A percentile compares a stretch with the other conserved stretches of the same genome.
phyloP scores from a whole-genome alignment of 92 coral and sea anemone genomes.

The Epizoanthus fatuus region DNA sequence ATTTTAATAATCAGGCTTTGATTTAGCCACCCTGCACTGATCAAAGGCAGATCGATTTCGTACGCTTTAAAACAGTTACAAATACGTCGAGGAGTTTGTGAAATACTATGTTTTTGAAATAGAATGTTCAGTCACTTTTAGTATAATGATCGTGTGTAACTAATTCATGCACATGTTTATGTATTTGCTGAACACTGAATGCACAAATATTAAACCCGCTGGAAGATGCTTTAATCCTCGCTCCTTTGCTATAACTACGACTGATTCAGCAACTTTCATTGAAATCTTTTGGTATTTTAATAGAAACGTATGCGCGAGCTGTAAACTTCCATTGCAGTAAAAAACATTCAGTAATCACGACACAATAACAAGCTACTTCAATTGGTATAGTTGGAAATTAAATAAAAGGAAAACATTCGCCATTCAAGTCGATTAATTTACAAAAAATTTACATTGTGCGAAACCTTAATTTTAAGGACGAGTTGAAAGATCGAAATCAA shows the following conservation, averaged over 20 bases:
- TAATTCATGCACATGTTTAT: constrained; percentile 43
- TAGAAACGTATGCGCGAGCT: background rate
- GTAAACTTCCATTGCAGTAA: background rate
- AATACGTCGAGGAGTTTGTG: no score
- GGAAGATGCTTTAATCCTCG: constrained; percentile 8
- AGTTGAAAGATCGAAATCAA: no score
- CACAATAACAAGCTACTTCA: no score
- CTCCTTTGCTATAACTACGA: constrained; percentile 20
- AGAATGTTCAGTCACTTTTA: background rate
- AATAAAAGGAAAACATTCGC: no score
- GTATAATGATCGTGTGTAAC: background rate
- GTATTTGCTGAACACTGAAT: background rate
- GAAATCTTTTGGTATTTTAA: background rate
- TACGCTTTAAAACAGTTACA: no score
- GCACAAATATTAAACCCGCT: background rate
- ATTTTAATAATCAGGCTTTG: constrained; percentile 26
- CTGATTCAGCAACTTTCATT: background rate
- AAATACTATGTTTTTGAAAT: background rate
- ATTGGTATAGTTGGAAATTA: no score
- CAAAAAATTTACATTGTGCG: background rate
- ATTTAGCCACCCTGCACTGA: background rate
- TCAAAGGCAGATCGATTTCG: background rate
- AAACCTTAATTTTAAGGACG: no score
- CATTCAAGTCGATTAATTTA: background rate
- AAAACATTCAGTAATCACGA: background rate